Evolutionary conservation across 2,888 invertebrate species (phyloP).

Genomic region (Apotomis betuletana): DNA sequence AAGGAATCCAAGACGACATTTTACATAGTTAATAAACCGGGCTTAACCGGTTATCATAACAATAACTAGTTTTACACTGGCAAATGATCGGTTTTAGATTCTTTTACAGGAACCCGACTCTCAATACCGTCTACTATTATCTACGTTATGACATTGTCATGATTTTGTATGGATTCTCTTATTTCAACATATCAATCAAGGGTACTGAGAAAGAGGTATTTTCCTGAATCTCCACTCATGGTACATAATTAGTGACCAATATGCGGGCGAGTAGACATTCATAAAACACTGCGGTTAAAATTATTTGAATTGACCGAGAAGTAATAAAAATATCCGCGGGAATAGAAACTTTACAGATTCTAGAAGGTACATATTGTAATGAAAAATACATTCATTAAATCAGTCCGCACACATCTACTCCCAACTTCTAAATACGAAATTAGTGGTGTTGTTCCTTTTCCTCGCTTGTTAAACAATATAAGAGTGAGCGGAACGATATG

Average conservation of each 20-base stretch:
- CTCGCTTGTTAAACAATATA: no score
- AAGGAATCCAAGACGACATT: not conserved
- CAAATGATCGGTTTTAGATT: not conserved
- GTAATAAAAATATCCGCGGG: no score
- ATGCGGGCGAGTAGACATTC: not conserved
- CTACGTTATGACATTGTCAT: not conserved
- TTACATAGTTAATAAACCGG: not conserved
- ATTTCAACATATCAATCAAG: not conserved
- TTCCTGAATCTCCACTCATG: not conserved
- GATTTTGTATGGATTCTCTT: not conserved
- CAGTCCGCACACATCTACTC: no score
- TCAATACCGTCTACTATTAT: not conserved
- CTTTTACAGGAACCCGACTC: not conserved
- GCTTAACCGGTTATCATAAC: not conserved
- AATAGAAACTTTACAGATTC: no score
- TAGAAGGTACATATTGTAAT: no score
- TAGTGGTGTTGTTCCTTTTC: no score
- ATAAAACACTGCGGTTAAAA: not conserved
- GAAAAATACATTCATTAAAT: no score
- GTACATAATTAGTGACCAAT: not conserved
- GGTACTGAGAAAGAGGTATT: constrained; percentile 4
- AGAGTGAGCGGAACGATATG: no score
- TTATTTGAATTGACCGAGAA: no score
- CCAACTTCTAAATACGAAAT: no score
- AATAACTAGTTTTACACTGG: not conserved